Percentiles rank a stretch among this genome's conserved stretches.
phyloP scores from a whole-genome alignment of 2,888 invertebrate genomes.

The Charanyca ferruginea region DNA sequence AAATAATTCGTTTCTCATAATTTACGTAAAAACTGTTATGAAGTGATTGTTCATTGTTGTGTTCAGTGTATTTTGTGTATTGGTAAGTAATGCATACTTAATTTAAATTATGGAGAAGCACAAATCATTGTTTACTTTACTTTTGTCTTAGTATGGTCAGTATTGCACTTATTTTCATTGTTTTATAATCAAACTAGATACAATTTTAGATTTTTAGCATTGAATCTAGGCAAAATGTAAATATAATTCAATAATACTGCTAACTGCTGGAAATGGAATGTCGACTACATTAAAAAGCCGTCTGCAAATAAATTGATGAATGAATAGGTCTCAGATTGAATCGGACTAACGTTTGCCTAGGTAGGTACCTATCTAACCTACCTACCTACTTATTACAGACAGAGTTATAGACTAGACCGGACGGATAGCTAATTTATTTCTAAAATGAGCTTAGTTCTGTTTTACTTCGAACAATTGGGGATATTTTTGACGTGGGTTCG shows the following conservation, averaged over 20 bases:
- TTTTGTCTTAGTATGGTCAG: constrained; percentile 1
- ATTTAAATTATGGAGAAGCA: background rate
- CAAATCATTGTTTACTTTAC: constrained; percentile 14
- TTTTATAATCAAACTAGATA: background rate
- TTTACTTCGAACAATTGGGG: too few relatives aligned
- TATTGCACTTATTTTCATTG: constrained; percentile 1
- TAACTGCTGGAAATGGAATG: constrained; percentile 35
- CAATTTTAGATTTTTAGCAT: background rate
- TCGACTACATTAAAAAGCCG: constrained; percentile 29
- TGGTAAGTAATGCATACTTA: constrained; percentile 53
- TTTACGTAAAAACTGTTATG: constrained; percentile 17
- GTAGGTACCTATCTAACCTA: too few relatives aligned
- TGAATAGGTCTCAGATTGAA: too few relatives aligned
- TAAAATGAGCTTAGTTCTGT: too few relatives aligned
- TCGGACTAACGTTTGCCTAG: background rate
- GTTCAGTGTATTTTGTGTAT: background rate
- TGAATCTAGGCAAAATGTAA: constrained; percentile 22
- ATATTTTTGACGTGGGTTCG: too few relatives aligned
- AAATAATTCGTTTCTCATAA: constrained; percentile 39
- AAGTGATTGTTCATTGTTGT: constrained; percentile 21
- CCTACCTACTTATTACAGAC: too few relatives aligned
- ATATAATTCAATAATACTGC: constrained; percentile 5
- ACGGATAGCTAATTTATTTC: background rate
- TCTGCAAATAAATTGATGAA: constrained; percentile 42
- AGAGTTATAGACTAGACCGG: background rate